These are phyloP conservation scores for Eurytemora carolleeae DNA, from an alignment of 1,140 invertebrate genomes.

Conservation along the genomic window DNA sequence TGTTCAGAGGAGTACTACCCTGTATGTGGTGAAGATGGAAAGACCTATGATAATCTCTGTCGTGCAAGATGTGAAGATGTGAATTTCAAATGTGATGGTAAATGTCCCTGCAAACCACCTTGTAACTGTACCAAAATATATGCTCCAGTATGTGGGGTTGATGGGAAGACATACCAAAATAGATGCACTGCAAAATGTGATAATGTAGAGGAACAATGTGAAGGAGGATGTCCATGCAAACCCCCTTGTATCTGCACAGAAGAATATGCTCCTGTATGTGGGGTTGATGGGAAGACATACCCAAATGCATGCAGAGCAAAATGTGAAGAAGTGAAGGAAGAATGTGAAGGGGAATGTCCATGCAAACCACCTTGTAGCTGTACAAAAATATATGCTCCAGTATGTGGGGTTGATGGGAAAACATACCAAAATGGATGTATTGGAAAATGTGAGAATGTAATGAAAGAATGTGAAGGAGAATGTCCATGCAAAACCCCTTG, in stretches of 20 bases:
- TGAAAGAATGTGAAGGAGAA: background rate
- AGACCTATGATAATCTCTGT: constrained; percentile 16
- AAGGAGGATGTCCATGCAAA: constrained; percentile 20
- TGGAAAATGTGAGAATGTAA: background rate
- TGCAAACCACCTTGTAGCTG: constrained; percentile 33
- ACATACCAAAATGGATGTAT: constrained; percentile 27
- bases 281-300: constrained; percentile 55
- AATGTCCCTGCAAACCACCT: background rate
- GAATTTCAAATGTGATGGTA: background rate
- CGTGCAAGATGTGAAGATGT: background rate
- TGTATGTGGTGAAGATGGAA: constrained; percentile 16
- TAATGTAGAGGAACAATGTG: background rate
- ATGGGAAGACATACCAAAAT: constrained; percentile 44
- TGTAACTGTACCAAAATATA: constrained; percentile 46
- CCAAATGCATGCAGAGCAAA: constrained; percentile 40
- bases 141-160: constrained; percentile 45
- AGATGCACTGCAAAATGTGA: constrained; percentile 28
- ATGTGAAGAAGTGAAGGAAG: background rate
- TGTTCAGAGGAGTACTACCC: constrained; percentile 8
- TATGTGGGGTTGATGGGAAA: constrained; percentile 34
- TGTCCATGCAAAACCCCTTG: background rate
- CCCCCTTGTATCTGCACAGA: constrained; percentile 25
- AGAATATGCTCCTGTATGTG: constrained; percentile 41
- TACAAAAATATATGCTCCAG: constrained; percentile 28
- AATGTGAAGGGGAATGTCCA: background rate